These are phyloP conservation scores for Malurus melanocephalus DNA, from an alignment of 2,113 vertebrate species.

Conservation along the genomic window DNA sequence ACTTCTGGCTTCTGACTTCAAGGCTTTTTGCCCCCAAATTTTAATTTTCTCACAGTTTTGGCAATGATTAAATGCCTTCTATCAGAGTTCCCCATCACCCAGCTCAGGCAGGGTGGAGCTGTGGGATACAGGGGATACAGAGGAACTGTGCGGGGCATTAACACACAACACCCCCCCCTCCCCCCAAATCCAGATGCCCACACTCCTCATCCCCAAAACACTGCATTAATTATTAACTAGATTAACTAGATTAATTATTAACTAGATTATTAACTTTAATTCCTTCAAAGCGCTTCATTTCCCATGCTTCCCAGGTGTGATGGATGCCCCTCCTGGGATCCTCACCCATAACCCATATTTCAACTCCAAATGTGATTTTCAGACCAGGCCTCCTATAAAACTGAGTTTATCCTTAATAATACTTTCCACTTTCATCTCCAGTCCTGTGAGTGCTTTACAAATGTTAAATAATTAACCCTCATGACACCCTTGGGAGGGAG, in stretches of 20 bases:
- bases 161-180: too few species aligned
- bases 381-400: neutral
- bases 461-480: constrained; percentile 53
- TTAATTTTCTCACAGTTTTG: neutral
- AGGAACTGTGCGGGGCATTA: neutral
- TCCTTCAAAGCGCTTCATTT: neutral
- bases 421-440: constrained; percentile 10
- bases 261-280: neutral
- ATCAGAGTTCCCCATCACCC: accelerated
- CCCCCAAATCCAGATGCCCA: accelerated
- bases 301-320: neutral
- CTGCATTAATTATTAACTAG: neutral
- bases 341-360: neutral
- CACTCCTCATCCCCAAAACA: neutral
- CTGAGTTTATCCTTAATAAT: neutral
- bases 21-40: accelerated
- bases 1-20: neutral
- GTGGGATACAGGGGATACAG: neutral
- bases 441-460: constrained; percentile 22
- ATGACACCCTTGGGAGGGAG: neutral
- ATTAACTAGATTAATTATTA: neutral
- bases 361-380: neutral
- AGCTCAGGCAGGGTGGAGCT: neutral
- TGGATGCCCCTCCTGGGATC: neutral
- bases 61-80: neutral